Conservation (phyloP, 1,140 invertebrate genomes). For the Drosophila burlai region DNA sequence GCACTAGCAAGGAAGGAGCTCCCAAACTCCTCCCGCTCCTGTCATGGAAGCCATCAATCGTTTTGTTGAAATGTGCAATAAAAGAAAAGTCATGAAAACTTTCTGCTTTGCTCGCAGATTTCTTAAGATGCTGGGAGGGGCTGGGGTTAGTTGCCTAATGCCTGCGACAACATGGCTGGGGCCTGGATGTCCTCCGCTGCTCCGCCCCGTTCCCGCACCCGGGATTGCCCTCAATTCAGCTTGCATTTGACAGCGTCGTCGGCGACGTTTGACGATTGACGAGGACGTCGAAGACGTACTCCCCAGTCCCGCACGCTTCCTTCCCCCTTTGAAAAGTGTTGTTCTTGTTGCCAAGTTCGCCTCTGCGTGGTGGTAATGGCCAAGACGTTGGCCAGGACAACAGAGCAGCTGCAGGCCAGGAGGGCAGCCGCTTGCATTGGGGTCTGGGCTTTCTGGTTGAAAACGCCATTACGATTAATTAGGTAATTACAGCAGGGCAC, state of each 20-base stretch:
- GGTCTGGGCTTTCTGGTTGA: background rate
- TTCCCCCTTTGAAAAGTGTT: conserved; percentile 1
- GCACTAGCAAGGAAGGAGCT: conserved; percentile 8
- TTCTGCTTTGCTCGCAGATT: conserved; percentile 81
- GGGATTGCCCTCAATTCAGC: conserved; percentile 57
- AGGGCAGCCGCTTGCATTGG: background rate
- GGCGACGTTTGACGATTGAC: conserved; percentile 85
- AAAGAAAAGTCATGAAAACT: conserved; percentile 85
- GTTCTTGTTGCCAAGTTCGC: conserved; percentile 58
- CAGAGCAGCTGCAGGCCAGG: conserved; percentile 2
- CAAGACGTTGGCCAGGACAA: conserved; percentile 53
- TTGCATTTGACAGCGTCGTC: conserved; percentile 80
- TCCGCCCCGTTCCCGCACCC: conserved; percentile 9
- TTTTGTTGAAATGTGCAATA: conserved; percentile 85
- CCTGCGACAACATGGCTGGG: conserved; percentile 73
- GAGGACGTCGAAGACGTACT: conserved; percentile 74
- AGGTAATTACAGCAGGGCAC: background rate
- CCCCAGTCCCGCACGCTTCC: background rate
- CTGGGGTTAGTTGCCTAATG: conserved; percentile 70
- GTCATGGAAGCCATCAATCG: conserved; percentile 85
- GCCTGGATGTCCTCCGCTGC: conserved; percentile 25
- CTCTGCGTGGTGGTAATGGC: conserved; percentile 62
- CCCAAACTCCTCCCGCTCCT: conserved; percentile 37
- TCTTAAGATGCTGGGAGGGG: conserved; percentile 38
- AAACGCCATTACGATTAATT: background rate